These are phyloP conservation scores for Syngnathus rostellatus DNA, from an alignment of 2,797 vertebrate species.

Conservation along the genomic window DNA sequence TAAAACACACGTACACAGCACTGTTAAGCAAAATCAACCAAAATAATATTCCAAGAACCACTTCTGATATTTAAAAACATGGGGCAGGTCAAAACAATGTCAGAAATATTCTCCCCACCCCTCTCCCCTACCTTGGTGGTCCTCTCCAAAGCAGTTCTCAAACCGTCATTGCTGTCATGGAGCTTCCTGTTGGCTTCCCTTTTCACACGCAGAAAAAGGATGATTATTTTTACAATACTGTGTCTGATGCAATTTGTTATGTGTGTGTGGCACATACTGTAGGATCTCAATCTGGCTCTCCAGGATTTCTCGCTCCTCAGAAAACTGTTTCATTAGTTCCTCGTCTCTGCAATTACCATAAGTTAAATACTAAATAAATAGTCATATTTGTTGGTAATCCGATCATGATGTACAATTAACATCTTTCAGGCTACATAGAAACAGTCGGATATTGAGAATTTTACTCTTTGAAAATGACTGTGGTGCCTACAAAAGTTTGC, in stretches of 20 bases:
- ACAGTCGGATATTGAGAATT: no score
- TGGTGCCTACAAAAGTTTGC: no score
- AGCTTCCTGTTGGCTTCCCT: constrained; percentile 92
- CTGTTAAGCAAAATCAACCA: not conserved
- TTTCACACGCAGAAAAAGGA: constrained; percentile 9
- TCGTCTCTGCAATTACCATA: constrained; percentile 70
- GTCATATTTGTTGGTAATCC: not conserved
- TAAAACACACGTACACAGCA: constrained; percentile 29
- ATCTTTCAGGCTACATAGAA: not conserved
- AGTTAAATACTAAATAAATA: not conserved
- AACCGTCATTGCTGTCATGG: constrained; percentile 89
- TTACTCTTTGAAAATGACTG: no score
- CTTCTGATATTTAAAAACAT: no score
- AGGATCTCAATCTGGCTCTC: constrained; percentile 90
- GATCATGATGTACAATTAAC: not conserved
- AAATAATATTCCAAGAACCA: not conserved
- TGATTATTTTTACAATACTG: not conserved
- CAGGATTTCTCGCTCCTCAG: constrained; percentile 83
- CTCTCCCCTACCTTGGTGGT: constrained; percentile 54
- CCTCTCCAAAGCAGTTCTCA: constrained; percentile 80
- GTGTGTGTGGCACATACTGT: constrained; percentile 76
- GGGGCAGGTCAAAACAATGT: no score
- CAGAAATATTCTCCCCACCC: no score
- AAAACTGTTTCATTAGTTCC: constrained; percentile 82
- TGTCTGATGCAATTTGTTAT: not conserved